These are phyloP conservation scores for Zosterops pallidus DNA, from an alignment of 2,113 vertebrate species.

Conservation along the genomic window DNA sequence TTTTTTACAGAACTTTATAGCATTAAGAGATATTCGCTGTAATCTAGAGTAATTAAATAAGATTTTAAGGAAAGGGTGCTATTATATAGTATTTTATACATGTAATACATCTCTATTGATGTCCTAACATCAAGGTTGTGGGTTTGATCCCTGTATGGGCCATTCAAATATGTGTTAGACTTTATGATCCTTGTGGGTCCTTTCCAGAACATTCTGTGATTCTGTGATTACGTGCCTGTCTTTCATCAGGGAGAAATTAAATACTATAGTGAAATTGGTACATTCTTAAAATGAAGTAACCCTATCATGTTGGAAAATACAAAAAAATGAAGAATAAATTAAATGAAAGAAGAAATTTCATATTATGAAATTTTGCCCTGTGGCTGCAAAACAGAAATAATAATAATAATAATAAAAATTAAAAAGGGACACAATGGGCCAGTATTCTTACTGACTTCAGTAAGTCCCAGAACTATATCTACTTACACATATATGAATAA, in stretches of 20 bases:
- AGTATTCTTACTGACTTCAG: background rate
- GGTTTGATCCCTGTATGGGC: background rate
- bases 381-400: background rate
- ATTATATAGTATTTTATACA: background rate
- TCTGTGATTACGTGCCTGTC: background rate
- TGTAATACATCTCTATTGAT: background rate
- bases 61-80: background rate
- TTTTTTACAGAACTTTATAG: background rate
- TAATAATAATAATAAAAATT: background rate
- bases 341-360: background rate
- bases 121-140: background rate
- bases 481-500: background rate
- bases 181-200: background rate
- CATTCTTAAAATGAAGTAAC: background rate
- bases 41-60: background rate
- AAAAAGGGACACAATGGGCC: background rate
- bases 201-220: background rate
- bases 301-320: background rate
- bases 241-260: background rate
- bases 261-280: background rate
- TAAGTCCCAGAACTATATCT: background rate
- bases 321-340: background rate
- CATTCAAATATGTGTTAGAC: rapidly evolving
- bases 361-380: background rate
- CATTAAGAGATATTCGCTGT: background rate